phyloP scores from a whole-genome alignment of 2,113 vertebrate genomes.

The Noturus placidus region DNA sequence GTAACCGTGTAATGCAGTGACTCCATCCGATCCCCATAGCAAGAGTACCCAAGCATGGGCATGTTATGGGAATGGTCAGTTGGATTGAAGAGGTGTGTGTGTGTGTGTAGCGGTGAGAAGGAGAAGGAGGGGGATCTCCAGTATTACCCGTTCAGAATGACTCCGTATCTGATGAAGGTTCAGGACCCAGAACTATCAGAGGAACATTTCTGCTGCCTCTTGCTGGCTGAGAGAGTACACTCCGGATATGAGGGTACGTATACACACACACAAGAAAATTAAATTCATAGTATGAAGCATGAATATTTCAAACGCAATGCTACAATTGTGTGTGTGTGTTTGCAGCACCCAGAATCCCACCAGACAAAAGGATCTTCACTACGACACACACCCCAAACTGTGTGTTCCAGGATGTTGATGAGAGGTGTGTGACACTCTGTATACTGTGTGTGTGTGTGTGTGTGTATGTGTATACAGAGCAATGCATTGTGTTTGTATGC shows the following conservation, averaged over 20 bases:
- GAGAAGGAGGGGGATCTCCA: slow-evolving; percentile 66
- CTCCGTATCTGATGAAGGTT: slow-evolving; percentile 81
- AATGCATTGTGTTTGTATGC: neutral
- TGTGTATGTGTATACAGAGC: neutral
- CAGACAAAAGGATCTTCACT: slow-evolving; percentile 93
- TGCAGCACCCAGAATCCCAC: slow-evolving; percentile 87
- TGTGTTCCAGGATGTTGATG: slow-evolving; percentile 92
- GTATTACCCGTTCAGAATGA: slow-evolving; percentile 83
- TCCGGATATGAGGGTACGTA: slow-evolving; percentile 85
- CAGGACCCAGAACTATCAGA: slow-evolving; percentile 63
- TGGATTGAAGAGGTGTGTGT: neutral
- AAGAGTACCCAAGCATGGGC: neutral
- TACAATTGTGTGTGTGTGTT: neutral
- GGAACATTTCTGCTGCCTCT: slow-evolving; percentile 79
- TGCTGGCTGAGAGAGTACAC: slow-evolving; percentile 83
- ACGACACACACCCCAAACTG: slow-evolving; percentile 91
- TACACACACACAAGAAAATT: slow-evolving; percentile 31
- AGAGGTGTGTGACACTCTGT: slow-evolving; percentile 73
- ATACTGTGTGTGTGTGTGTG: neutral
- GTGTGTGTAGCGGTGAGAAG: slow-evolving; percentile 66
- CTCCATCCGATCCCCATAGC: neutral
- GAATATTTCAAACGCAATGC: neutral
- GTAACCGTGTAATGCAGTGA: neutral
- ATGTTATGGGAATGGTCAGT: neutral
- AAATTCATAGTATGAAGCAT: neutral